Evolutionary conservation across 30 jellyfish, hydroid and myxozoan genomes (phyloP).

Genomic region (Morbakka virulenta): DNA sequence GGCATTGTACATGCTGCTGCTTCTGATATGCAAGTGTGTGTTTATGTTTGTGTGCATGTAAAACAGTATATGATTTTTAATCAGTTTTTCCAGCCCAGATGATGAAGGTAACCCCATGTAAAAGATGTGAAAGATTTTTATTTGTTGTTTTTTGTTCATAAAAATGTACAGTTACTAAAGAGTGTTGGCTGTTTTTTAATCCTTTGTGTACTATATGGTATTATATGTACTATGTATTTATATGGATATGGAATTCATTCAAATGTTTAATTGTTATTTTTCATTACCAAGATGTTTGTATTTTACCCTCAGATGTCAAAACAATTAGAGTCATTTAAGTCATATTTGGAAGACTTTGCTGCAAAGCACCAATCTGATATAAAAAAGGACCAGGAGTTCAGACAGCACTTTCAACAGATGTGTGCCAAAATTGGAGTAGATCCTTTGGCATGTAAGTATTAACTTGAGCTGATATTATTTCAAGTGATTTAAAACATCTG

Average conservation of each 20-base stretch:
- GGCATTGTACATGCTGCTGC: no score
- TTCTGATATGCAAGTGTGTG: no score
- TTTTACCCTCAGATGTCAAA: slow-evolving; percentile 61
- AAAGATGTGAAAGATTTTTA: no score
- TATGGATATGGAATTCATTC: neutral
- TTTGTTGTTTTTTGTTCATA: no score
- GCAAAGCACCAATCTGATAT: slow-evolving; percentile 82
- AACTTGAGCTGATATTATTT: no score
- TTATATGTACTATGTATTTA: neutral
- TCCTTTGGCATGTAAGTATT: slow-evolving; percentile 87
- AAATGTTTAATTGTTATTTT: neutral
- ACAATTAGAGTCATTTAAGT: slow-evolving; percentile 82
- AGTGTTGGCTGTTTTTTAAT: no score
- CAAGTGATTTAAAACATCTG: no score
- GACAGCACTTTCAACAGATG: slow-evolving; percentile 87
- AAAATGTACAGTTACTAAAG: no score
- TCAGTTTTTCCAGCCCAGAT: no score
- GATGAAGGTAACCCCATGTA: no score
- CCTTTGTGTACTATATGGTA: neutral
- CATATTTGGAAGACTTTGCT: slow-evolving; percentile 76
- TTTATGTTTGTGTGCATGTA: no score
- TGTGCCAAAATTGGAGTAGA: slow-evolving; percentile 96
- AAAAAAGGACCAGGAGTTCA: slow-evolving; percentile 79
- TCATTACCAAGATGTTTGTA: neutral
- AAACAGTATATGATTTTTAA: no score